These are phyloP conservation scores for Sander lucioperca DNA, from an alignment of 2,113 vertebrate genomes.

Conservation along the genomic window DNA sequence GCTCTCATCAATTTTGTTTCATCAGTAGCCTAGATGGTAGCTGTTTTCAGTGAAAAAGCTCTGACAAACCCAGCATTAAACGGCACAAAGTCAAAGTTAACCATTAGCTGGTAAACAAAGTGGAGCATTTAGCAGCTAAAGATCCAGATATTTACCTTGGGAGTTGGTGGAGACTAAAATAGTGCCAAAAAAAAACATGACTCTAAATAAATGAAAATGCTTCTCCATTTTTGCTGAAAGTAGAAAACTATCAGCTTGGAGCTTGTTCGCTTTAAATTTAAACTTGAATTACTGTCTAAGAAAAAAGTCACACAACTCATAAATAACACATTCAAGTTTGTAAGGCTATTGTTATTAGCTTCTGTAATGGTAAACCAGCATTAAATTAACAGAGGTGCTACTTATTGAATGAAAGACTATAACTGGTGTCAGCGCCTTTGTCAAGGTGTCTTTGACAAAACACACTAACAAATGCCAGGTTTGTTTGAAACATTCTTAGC, in stretches of 20 bases:
- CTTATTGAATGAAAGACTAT: not conserved
- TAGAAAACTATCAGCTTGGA: not conserved
- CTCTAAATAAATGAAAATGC: not conserved
- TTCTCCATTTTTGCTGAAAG: not conserved
- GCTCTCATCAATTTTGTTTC: not conserved
- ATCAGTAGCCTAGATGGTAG: not conserved
- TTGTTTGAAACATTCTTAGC: constrained; percentile 24
- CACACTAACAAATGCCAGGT: not conserved
- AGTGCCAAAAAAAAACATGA: not conserved
- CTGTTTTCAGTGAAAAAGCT: not conserved
- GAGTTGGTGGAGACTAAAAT: not conserved
- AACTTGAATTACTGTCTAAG: not conserved
- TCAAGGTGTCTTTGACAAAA: constrained; percentile 4
- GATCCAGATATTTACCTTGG: not conserved
- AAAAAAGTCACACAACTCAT: constrained; percentile 2
- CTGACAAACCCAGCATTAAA: not conserved
- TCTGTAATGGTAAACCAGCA: constrained; percentile 4
- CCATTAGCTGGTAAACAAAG: not conserved
- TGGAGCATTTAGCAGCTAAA: not conserved
- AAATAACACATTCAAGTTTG: not conserved
- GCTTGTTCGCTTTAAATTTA: not conserved
- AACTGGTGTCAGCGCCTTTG: not conserved
- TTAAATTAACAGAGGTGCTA: not conserved
- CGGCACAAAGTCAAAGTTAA: not conserved
- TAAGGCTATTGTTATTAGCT: constrained; percentile 1